Conservation (phyloP, 1,140 invertebrate genomes). For the Drosophila simulans region DNA sequence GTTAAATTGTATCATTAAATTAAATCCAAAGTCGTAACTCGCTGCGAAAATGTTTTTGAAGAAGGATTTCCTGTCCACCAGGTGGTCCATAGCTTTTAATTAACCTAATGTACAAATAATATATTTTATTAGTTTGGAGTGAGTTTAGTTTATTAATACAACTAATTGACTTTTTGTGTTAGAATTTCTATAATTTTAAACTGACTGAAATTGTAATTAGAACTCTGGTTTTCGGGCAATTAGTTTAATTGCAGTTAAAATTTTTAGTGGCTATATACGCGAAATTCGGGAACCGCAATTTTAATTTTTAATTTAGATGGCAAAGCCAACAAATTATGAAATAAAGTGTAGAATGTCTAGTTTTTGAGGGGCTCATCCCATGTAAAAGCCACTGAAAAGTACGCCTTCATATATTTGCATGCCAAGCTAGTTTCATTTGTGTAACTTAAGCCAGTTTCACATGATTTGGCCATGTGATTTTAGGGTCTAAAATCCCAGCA, state of each 20-base stretch:
- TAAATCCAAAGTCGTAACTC: constrained; percentile 16
- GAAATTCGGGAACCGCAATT: constrained; percentile 31
- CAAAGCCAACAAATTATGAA: constrained; percentile 6
- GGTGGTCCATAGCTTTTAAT: constrained; percentile 22
- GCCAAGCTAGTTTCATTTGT: neutral
- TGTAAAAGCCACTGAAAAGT: no score
- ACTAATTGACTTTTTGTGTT: constrained; percentile 15
- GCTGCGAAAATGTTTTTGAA: neutral
- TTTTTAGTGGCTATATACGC: constrained; percentile 24
- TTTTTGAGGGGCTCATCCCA: neutral
- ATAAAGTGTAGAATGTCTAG: constrained; percentile 9
- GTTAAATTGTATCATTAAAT: constrained; percentile 42
- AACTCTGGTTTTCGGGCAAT: constrained; percentile 38
- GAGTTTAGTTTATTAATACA: neutral
- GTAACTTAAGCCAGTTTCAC: constrained; percentile 27
- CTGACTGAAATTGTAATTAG: constrained; percentile 44
- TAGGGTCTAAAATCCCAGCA: constrained; percentile 48
- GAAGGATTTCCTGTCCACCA: constrained; percentile 7
- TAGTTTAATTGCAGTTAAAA: constrained; percentile 60
- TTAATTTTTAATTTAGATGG: constrained; percentile 29
- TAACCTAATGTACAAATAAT: neutral
- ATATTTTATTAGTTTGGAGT: neutral
- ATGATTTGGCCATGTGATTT: constrained; percentile 42
- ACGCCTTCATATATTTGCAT: neutral
- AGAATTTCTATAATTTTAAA: constrained; percentile 19